These are phyloP conservation scores for Coelopa frigida DNA, from an alignment of 1,140 invertebrate genomes.

Conservation along the genomic window DNA sequence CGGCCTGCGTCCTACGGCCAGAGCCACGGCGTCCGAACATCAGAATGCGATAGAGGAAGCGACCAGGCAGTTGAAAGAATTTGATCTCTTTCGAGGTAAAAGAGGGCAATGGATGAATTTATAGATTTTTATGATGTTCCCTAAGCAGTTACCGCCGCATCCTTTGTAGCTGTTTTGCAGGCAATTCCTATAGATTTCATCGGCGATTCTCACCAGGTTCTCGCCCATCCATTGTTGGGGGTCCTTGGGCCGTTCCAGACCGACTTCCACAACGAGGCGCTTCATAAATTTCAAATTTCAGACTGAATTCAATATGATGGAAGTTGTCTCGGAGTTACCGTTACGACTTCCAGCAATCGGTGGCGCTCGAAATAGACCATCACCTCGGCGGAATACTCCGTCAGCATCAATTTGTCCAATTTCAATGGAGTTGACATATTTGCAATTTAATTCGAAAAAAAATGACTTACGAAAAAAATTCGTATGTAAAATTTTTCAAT, in stretches of 20 bases:
- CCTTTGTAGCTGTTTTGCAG: slow-evolving; percentile 31
- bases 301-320: not conserved
- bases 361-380: slow-evolving; percentile 39
- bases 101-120: too few relatives aligned
- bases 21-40: slow-evolving; percentile 30
- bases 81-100: too few relatives aligned
- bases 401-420: slow-evolving; percentile 9
- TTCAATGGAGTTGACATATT: not conserved
- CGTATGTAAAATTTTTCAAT: not conserved
- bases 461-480: not conserved
- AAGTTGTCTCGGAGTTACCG: slow-evolving; percentile 6
- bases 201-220: slow-evolving; percentile 25
- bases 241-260: slow-evolving; percentile 14
- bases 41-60: slow-evolving; percentile 28
- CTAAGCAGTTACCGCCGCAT: too few relatives aligned
- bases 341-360: slow-evolving; percentile 34
- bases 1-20: slow-evolving; percentile 27
- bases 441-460: not conserved
- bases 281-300: slow-evolving; percentile 2
- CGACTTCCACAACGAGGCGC: slow-evolving; percentile 28
- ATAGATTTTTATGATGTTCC: too few relatives aligned
- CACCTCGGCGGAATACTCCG: slow-evolving; percentile 23
- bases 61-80: slow-evolving; percentile 26
- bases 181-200: slow-evolving; percentile 24
- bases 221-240: slow-evolving; percentile 28